Percentiles rank a stretch among this genome's conserved stretches.
These are phyloP conservation scores for Actinia tenebrosa DNA, from an alignment of 64 coral and sea anemone genomes.

Conservation along the genomic window DNA sequence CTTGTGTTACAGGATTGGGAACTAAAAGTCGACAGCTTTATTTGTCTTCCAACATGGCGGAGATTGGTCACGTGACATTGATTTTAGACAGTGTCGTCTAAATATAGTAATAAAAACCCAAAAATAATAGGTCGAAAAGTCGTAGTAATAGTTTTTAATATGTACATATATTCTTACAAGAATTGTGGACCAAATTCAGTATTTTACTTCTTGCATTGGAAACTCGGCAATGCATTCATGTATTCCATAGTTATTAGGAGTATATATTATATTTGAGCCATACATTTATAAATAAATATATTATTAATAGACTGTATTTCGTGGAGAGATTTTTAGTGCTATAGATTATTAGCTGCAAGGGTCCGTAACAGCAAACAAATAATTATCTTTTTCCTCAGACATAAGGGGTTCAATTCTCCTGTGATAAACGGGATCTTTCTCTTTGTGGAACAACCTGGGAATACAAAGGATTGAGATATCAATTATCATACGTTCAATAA, in stretches of 20 bases:
- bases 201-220: not conserved
- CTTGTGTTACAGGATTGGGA: not conserved
- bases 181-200: not conserved
- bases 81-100: not conserved
- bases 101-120: not conserved
- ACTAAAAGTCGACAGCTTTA: not conserved
- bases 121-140: not conserved
- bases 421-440: conserved; percentile 48
- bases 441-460: conserved; percentile 67
- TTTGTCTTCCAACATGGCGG: not conserved
- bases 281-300: conserved; percentile 14
- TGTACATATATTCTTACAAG: not conserved
- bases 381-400: conserved; percentile 65
- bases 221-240: not conserved
- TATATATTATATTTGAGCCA: conserved; percentile 6
- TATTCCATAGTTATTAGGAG: not conserved
- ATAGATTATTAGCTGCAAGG: conserved; percentile 32
- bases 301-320: not conserved
- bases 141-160: not conserved
- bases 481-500: no score
- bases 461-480: not conserved
- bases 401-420: conserved; percentile 69
- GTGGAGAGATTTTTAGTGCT: no score
- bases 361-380: conserved; percentile 70
- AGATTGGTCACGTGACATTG: not conserved